These are phyloP conservation scores for Malurus melanocephalus DNA, from an alignment of 2,113 vertebrate species.

Conservation along the genomic window DNA sequence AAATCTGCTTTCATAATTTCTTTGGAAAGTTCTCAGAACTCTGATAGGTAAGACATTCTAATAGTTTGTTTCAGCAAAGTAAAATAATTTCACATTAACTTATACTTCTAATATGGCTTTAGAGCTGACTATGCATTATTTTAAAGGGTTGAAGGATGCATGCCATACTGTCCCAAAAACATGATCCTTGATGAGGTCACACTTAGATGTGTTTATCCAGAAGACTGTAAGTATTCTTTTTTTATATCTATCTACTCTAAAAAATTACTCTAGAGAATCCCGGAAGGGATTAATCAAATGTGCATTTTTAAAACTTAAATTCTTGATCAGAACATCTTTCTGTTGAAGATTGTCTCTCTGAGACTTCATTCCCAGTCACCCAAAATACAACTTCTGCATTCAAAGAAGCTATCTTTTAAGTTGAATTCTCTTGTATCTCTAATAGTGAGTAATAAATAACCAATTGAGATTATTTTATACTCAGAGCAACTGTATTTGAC, in stretches of 20 bases:
- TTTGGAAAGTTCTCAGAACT: neutral
- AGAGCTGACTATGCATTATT: neutral
- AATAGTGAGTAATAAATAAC: neutral
- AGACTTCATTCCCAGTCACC: neutral
- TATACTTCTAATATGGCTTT: neutral
- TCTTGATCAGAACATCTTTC: neutral
- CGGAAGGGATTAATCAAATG: neutral
- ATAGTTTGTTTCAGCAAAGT: neutral
- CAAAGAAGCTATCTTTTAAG: neutral
- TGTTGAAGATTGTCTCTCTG: neutral
- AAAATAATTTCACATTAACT: neutral
- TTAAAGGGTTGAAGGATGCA: constrained; percentile 93
- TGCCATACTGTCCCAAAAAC: constrained; percentile 89
- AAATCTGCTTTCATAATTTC: neutral
- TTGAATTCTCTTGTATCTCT: neutral
- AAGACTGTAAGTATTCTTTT: constrained; percentile 87
- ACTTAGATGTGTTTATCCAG: constrained; percentile 90
- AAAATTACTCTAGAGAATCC: neutral
- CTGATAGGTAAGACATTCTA: neutral
- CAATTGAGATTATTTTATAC: neutral
- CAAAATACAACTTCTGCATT: neutral
- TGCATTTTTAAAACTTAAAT: neutral
- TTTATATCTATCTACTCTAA: neutral
- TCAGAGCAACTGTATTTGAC: neutral
- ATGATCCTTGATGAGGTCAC: constrained; percentile 97